phyloP scores from a whole-genome alignment of 2,888 invertebrate genomes.

The Chrysodeixis includens region DNA sequence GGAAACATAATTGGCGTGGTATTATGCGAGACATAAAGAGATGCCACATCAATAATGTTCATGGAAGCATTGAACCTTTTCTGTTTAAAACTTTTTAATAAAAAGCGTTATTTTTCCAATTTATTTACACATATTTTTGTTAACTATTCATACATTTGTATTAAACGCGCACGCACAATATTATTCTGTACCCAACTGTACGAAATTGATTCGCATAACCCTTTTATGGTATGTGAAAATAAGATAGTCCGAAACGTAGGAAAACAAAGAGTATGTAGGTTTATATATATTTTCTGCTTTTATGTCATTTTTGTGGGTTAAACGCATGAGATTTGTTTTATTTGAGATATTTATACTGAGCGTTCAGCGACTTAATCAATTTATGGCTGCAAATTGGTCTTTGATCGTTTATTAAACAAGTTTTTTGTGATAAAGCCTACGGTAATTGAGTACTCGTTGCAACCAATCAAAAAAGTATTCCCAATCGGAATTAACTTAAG shows the following conservation, averaged over 20 bases:
- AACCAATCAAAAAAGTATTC: background rate
- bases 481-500: background rate
- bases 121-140: background rate
- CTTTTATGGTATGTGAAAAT: slow-evolving; percentile 25
- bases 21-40: slow-evolving; percentile 39
- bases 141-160: background rate
- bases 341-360: too few species aligned
- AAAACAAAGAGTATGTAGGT: slow-evolving; percentile 11
- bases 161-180: background rate
- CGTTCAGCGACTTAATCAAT: too few species aligned
- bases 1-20: slow-evolving; percentile 42
- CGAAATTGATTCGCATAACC: slow-evolving; percentile 29
- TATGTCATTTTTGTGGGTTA: too few species aligned
- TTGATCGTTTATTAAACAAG: too few species aligned
- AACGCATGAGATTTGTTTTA: too few species aligned
- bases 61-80: slow-evolving; percentile 24
- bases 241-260: slow-evolving; percentile 9
- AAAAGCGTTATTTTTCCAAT: slow-evolving; percentile 33
- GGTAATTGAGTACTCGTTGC: background rate
- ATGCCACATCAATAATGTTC: slow-evolving; percentile 39
- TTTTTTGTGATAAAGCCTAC: too few species aligned
- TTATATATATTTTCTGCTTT: background rate
- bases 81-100: slow-evolving; percentile 23
- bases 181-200: slow-evolving; percentile 9
- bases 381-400: too few species aligned